Base-by-base conservation (phyloP, 1,140 invertebrate species). In the Stenopsyche tienmushanensis region DNA sequence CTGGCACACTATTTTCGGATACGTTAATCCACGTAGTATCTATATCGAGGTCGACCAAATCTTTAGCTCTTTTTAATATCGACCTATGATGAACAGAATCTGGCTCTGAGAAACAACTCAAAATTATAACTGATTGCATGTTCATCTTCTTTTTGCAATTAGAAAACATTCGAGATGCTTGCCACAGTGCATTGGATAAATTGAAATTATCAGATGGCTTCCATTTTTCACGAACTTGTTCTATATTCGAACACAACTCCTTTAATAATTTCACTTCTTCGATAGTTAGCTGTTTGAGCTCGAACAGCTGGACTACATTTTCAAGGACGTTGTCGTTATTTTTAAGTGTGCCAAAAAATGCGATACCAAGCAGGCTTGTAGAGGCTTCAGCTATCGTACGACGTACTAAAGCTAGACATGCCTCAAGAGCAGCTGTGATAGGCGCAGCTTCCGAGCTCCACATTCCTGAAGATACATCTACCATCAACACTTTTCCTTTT, bases 251-350 rank as follows among this genome's bases (percentile, higher is more conserved):
- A 26, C 13, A 7, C 9, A 59, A 21, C 0, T 60, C 10, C 18
- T 63, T 42, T 7, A 71, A 42, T n/a, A 23, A 21, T 18, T 17
- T 53, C 1, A 71, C 13, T 7, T 63, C 66, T 8, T 62, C 63
- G 7, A 68, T 49, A 8, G 63, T 24, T 1, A 54, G 58, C 21
- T 68, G 57, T 42, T 66, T 57, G n/a, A 71, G 5, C 3, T 26
- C 41, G 0, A 71, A 49, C 13, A 71, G 26, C 50, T 68, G 62
- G 3, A 64, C 25, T 10, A 68, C 55, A 23, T 71, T 71, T 24
- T 67, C 60, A 10, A 70, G 44, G 3, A 63, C 69, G 49, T 64
- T 50, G 34, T 65, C 47, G 20, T 65, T 63, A 17, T 71, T 57
- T 18, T 53, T 20, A 5, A 21, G 13, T 0, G 66, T 68, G 15